These are phyloP conservation scores for Theristicus caerulescens DNA, from an alignment of 2,113 vertebrate genomes.

Conservation along the genomic window DNA sequence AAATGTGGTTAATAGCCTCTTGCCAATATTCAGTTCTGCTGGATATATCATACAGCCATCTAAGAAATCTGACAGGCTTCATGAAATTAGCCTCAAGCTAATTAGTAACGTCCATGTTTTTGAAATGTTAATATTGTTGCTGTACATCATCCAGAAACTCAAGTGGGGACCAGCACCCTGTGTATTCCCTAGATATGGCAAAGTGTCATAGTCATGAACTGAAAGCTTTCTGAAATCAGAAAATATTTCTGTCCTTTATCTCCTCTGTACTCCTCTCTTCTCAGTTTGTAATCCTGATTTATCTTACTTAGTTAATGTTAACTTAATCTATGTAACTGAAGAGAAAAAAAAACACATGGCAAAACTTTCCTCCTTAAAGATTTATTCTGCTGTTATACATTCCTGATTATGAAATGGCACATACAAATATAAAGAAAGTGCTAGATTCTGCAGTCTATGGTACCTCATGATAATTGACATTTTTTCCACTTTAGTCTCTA, in stretches of 20 bases:
- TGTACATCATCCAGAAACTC: neutral
- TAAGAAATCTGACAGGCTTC: constrained; percentile 2
- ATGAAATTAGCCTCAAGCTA: neutral
- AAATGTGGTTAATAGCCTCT: neutral
- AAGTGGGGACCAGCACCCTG: neutral
- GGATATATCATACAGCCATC: neutral
- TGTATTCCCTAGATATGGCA: neutral
- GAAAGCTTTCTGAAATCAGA: neutral
- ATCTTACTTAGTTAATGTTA: neutral
- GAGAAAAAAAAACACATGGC: neutral
- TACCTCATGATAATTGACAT: neutral
- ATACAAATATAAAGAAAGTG: neutral
- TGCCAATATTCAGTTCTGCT: constrained; percentile 7
- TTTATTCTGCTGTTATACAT: neutral
- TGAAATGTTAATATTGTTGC: neutral
- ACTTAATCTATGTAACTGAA: neutral
- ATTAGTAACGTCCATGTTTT: neutral
- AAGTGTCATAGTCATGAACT: neutral
- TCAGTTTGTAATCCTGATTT: neutral
- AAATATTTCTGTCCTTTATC: neutral
- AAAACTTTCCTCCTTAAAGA: neutral
- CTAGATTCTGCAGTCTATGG: neutral
- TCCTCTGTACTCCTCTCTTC: neutral
- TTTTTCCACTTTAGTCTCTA: neutral
- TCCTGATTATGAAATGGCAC: neutral